Conservation (phyloP, 2,888 invertebrate species). For the Furcula furcula region DNA sequence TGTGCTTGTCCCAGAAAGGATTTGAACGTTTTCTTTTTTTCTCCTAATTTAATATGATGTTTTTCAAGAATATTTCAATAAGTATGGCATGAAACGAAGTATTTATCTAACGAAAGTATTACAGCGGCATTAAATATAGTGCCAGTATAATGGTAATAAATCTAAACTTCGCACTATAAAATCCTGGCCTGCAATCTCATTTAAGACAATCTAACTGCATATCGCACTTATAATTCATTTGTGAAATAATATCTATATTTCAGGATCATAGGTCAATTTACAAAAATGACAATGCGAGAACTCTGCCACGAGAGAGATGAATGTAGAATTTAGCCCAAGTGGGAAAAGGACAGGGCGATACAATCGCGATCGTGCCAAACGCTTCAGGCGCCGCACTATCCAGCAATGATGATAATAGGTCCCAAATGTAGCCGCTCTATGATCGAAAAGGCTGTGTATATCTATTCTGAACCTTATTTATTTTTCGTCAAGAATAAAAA, state of each 20-base stretch:
- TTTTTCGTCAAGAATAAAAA: conserved; percentile 26
- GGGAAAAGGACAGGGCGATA: conserved; percentile 38
- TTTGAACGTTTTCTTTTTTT: no score
- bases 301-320: conserved; percentile 34
- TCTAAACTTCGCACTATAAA: conserved; percentile 2
- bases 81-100: no score
- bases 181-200: conserved; percentile 31
- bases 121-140: no score
- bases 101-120: no score
- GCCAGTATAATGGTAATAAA: no score
- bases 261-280: conserved; percentile 69
- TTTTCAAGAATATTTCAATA: no score
- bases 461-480: conserved; percentile 36
- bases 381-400: conserved; percentile 60
- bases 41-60: no score
- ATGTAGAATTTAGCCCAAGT: conserved; percentile 19
- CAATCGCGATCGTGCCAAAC: conserved; percentile 42
- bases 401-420: conserved; percentile 61
- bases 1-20: no score
- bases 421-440: conserved; percentile 39
- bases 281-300: conserved; percentile 72
- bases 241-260: conserved; percentile 61
- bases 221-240: conserved; percentile 54
- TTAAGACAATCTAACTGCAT: conserved; percentile 18
- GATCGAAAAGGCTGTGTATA: conserved; percentile 8